Base-by-base conservation (phyloP, 2,797 vertebrate species). In the Siniperca scherzeri region DNA sequence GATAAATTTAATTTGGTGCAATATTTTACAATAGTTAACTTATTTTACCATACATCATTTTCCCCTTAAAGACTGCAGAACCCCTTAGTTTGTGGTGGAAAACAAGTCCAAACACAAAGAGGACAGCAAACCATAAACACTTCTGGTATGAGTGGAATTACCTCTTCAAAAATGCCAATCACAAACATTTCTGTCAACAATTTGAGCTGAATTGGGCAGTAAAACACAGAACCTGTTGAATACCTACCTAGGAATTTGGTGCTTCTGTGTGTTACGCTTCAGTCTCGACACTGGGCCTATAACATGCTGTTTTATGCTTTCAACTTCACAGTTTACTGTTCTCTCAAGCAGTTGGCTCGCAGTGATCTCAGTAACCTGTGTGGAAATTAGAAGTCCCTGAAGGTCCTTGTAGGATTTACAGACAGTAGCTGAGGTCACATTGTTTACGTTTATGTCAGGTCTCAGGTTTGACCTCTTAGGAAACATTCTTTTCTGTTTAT, bases 391-490 rank as follows among this genome's bases (percentile, higher is more conserved):
- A 62, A 73, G 70, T 57, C 38, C 42, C 42, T 74, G 17, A 53
- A 64, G 70, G 27, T 74, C 36, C 9, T 69, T 69, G 66, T 50
- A 68, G 36, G 57, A 68, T 27, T 81, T 70, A 56, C 68, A 77
- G 55, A 74, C 78, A n/a, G 78, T 44, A 79, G 79, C 71, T 64
- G 66, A 78, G 70, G 67, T 85, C 67, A 64, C 73, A 66, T 79
- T 33, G 1, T 70, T 87, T 12, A 4, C 46, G 46, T 48, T 67
- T 2, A 21, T 25, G 48, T 68, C n/a, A 60, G n/a, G 46, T 57
- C 46, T 57, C 5, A 30, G 25, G 78, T 81, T 70, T 73, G 38
- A 83, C 72, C 76, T 80, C 17, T n/a, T 17, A 27, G 62, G 19
- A 44, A n/a, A 74, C 25, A 53, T 48, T 38, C 0, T 70, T 62